A percentile compares a stretch with the other conserved stretches of the same genome.
phyloP scores from a whole-genome alignment of 92 coral and sea anemone genomes.

The Paragorgia papillata region DNA sequence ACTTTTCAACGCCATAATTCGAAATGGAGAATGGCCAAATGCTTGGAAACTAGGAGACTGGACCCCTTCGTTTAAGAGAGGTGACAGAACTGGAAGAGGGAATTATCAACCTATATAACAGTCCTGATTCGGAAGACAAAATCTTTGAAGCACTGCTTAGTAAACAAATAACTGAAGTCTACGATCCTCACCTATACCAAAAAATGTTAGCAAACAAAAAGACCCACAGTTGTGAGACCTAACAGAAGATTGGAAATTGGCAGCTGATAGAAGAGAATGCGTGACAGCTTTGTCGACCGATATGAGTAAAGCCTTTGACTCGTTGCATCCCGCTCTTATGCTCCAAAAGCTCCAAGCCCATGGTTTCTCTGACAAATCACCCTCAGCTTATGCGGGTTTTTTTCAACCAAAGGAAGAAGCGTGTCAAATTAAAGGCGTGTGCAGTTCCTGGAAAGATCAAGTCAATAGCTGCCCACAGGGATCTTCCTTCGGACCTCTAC shows the following conservation, averaged over 20 bases:
- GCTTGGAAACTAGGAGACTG: constrained; percentile 47
- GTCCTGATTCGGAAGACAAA: constrained; percentile 42
- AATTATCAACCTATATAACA: constrained; percentile 36
- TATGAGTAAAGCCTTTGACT: constrained; percentile 52
- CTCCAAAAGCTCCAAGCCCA: constrained; percentile 51
- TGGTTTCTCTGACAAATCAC: constrained; percentile 44
- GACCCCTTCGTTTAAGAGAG: constrained; percentile 37
- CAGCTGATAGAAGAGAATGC: constrained; percentile 26
- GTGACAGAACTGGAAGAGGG: constrained; percentile 40
- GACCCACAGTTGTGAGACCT: constrained; percentile 52
- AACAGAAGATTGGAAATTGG: constrained; percentile 51
- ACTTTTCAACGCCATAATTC: constrained; percentile 49
- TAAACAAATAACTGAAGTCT: constrained; percentile 44
- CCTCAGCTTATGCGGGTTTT: constrained; percentile 37
- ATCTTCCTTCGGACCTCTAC: constrained; percentile 39
- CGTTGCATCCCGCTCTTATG: constrained; percentile 38
- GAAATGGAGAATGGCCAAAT: constrained; percentile 11
- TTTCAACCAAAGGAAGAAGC: constrained; percentile 27
- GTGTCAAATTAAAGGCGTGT: constrained; percentile 38
- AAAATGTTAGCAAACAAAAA: constrained; percentile 44
- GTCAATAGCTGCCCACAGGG: constrained; percentile 58
- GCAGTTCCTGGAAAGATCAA: constrained; percentile 35
- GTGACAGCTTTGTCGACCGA: constrained; percentile 53
- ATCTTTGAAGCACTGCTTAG: constrained; percentile 46
- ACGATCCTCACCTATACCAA: constrained; percentile 28